Conservation (phyloP, 2,113 vertebrate genomes). For the Ammodytes dubius region DNA sequence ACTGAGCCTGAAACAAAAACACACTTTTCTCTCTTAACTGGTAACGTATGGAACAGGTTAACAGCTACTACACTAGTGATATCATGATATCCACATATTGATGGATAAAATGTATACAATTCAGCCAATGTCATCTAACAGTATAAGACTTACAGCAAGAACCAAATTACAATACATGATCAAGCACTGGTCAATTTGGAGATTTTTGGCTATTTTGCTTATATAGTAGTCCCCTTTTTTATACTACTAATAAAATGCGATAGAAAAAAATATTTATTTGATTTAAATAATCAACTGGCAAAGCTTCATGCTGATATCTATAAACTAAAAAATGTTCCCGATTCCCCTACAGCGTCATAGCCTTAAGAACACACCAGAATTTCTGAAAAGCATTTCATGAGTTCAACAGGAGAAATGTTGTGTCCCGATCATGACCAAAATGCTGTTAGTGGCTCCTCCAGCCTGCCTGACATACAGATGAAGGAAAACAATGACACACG, state of each 20-base stretch:
- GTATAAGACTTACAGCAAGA: background rate
- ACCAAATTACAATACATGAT: background rate
- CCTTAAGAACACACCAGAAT: background rate
- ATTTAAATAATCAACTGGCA: too few species aligned
- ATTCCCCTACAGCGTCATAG: too few species aligned
- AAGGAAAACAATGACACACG: background rate
- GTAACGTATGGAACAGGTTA: background rate
- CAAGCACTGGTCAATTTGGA: too few species aligned
- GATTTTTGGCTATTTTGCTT: too few species aligned
- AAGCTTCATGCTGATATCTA: too few species aligned
- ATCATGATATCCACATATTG: background rate
- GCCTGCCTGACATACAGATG: too few species aligned
- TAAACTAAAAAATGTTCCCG: too few species aligned
- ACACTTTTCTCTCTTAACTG: too few species aligned
- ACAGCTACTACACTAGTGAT: too few species aligned
- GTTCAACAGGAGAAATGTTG: background rate
- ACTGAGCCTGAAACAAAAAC: background rate
- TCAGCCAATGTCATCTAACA: background rate
- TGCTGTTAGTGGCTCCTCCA: background rate
- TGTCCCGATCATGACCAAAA: background rate
- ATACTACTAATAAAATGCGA: too few species aligned
- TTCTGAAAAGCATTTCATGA: background rate
- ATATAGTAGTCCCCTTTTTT: too few species aligned
- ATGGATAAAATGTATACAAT: background rate
- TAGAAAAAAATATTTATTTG: too few species aligned